phyloP scores from a whole-genome alignment of 2,888 invertebrate genomes.

The Dioctria linearis region DNA sequence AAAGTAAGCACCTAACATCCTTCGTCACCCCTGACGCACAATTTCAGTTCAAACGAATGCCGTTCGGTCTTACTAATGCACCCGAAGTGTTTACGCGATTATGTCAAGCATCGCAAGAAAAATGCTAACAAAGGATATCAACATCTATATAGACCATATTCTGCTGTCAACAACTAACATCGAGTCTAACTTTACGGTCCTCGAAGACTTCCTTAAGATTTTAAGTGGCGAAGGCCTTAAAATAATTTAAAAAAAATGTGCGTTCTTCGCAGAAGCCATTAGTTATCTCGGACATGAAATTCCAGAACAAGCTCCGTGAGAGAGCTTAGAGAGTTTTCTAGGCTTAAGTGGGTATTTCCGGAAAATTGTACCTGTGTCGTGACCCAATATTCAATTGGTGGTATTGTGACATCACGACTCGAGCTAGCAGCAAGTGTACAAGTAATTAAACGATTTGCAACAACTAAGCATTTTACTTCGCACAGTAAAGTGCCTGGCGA shows the following conservation, averaged over 20 bases:
- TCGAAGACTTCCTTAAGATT: not conserved
- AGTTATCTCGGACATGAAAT: conserved; percentile 3
- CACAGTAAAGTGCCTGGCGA: no score
- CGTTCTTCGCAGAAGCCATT: not conserved
- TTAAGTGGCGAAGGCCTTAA: not conserved
- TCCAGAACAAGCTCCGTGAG: not conserved
- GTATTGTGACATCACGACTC: no score
- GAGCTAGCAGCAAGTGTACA: no score
- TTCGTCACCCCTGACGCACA: conserved; percentile 63
- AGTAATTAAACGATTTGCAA: no score
- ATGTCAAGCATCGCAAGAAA: conserved; percentile 54
- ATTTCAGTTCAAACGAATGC: conserved; percentile 62
- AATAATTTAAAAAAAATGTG: no score
- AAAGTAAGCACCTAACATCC: conserved; percentile 57
- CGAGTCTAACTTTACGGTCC: not conserved
- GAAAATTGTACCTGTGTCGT: conserved; percentile 61
- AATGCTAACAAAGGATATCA: not conserved
- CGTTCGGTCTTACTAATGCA: conserved; percentile 62
- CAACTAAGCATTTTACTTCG: no score
- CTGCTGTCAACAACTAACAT: not conserved
- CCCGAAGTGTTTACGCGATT: conserved; percentile 50
- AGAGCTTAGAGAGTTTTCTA: not conserved
- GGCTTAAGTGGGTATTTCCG: conserved; percentile 63
- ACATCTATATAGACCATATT: conserved; percentile 51
- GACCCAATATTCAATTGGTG: no score